Percentiles rank a stretch among this genome's conserved stretches.
Conservation (phyloP, 2,113 vertebrate species). For the Artemisiospiza belli region DNA sequence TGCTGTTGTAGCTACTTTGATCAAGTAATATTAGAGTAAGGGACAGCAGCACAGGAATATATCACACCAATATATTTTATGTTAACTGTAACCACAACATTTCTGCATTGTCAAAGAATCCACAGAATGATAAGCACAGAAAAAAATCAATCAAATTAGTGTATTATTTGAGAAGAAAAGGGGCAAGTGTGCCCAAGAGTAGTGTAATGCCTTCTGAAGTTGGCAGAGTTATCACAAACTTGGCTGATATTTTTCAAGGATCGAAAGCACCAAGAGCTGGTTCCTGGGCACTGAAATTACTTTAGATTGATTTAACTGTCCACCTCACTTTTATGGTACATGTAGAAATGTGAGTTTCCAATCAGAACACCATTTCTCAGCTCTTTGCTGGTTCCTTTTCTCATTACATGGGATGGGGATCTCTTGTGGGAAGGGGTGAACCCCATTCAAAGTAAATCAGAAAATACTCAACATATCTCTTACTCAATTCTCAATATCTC, state of each 20-base stretch:
- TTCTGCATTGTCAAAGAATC: background rate
- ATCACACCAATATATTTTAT: background rate
- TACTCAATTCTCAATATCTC: background rate
- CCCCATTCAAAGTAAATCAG: background rate
- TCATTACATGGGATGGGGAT: background rate
- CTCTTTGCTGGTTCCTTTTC: background rate
- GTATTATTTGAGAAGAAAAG: background rate
- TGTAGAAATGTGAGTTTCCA: background rate
- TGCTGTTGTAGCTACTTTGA: background rate
- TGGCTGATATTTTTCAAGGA: background rate
- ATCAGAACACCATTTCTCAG: background rate
- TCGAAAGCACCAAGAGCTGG: accelerated
- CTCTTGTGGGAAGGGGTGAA: background rate
- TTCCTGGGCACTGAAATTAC: background rate
- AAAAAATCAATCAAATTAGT: background rate
- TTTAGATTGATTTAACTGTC: background rate
- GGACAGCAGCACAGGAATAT: background rate
- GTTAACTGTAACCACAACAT: background rate
- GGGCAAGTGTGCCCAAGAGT: background rate
- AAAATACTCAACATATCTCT: background rate
- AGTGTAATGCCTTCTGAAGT: background rate
- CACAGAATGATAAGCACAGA: background rate
- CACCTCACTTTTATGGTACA: background rate
- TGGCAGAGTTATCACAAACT: background rate
- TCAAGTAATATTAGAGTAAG: background rate